Conservation (phyloP, 2,888 invertebrate species). For the Teleiodes luculella region DNA sequence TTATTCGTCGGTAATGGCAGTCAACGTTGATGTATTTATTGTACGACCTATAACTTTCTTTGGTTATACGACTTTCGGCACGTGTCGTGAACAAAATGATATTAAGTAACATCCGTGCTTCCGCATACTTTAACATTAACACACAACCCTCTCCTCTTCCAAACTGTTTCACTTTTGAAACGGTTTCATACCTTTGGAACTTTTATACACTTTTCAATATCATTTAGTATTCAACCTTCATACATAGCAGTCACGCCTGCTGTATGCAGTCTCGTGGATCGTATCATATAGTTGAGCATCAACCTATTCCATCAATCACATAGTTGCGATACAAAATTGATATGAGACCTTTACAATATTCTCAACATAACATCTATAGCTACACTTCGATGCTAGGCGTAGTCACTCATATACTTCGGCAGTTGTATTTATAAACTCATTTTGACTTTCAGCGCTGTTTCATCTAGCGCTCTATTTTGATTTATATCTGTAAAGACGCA, state of each 20-base stretch:
- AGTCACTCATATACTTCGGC: background rate
- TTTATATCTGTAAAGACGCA: conserved; percentile 60
- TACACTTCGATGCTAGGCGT: conserved; percentile 3
- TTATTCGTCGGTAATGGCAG: conserved; percentile 49
- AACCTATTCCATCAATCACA: background rate
- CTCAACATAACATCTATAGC: background rate
- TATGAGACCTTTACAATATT: background rate
- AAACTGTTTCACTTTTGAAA: background rate
- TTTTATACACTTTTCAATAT: background rate
- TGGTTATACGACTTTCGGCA: conserved; percentile 47
- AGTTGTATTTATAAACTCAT: background rate
- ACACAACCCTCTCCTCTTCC: conserved; percentile 4
- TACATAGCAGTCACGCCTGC: conserved; percentile 1
- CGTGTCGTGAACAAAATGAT: conserved; percentile 13
- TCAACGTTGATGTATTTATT: conserved; percentile 38
- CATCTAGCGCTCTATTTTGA: background rate
- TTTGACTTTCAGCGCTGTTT: background rate
- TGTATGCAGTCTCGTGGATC: background rate
- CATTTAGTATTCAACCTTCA: background rate
- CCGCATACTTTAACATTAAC: conserved; percentile 13
- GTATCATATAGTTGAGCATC: conserved; percentile 11
- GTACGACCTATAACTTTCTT: conserved; percentile 53
- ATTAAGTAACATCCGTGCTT: conserved; percentile 14
- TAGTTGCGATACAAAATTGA: background rate
- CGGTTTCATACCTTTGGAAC: background rate